phyloP scores from a whole-genome alignment of 1,140 invertebrate genomes.

The Dreissena rostriformis region DNA sequence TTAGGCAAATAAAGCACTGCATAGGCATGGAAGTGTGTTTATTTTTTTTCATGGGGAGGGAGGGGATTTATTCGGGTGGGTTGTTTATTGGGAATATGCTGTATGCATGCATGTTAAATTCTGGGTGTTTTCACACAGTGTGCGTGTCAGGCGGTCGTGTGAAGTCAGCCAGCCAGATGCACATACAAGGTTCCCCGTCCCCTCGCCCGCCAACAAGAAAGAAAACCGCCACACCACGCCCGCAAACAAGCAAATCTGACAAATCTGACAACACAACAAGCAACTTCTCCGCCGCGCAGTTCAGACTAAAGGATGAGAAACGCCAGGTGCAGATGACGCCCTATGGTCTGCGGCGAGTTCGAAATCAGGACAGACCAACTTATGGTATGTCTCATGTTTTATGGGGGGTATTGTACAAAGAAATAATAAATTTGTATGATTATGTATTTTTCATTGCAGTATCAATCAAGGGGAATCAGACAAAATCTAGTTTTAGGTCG shows the following conservation, averaged over 20 bases:
- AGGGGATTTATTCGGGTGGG: no score
- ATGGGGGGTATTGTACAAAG: not conserved
- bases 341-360: constrained; percentile 49
- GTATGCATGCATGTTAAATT: no score
- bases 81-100: no score
- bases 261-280: constrained; percentile 10
- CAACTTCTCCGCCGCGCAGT: constrained; percentile 45
- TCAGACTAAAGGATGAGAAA: constrained; percentile 48
- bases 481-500: no score
- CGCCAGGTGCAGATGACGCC: constrained; percentile 52
- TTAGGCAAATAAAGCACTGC: no score
- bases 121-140: not conserved
- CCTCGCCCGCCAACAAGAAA: not conserved
- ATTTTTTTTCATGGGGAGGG: no score
- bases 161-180: constrained; percentile 42
- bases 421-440: not conserved
- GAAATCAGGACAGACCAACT: constrained; percentile 51
- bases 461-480: not conserved
- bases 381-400: constrained; percentile 23
- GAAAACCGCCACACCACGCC: constrained; percentile 35
- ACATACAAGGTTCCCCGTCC: constrained; percentile 14
- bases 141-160: constrained; percentile 48
- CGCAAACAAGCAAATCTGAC: constrained; percentile 19
- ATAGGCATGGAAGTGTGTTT: no score
- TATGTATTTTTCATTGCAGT: not conserved